phyloP scores from a whole-genome alignment of 1,140 invertebrate species.

The Bombus sylvicola region DNA sequence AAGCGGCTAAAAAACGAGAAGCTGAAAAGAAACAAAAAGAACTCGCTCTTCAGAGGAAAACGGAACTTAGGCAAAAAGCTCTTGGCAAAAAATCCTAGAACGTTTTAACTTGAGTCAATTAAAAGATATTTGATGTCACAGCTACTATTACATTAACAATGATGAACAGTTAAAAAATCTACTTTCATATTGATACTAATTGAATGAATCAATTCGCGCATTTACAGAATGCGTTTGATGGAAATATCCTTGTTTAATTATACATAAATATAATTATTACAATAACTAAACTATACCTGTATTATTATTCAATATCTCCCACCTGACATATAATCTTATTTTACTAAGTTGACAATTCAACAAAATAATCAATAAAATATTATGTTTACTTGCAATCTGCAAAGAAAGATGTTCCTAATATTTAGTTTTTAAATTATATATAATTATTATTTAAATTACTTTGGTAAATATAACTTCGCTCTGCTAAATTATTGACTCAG shows the following conservation, averaged over 20 bases:
- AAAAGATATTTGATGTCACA: conserved; percentile 31
- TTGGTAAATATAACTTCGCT: too few species aligned
- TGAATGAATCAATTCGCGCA: conserved; percentile 51
- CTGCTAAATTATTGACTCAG: too few species aligned
- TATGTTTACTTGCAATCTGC: not conserved
- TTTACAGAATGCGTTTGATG: conserved; percentile 51
- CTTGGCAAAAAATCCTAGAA: conserved; percentile 82
- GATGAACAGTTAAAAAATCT: conserved; percentile 25
- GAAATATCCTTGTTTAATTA: conserved; percentile 53
- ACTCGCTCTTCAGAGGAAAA: conserved; percentile 83
- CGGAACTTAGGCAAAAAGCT: conserved; percentile 84
- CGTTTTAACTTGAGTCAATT: conserved; percentile 24
- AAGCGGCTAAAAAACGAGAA: conserved; percentile 94
- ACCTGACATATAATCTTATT: not conserved
- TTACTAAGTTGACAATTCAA: not conserved
- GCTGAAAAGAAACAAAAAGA: conserved; percentile 91
- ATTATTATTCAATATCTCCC: not conserved
- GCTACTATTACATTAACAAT: conserved; percentile 40
- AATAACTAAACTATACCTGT: conserved; percentile 11
- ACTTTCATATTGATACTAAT: conserved; percentile 60
- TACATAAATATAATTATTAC: conserved; percentile 67
- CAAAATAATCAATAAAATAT: not conserved
- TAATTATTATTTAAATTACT: too few species aligned
- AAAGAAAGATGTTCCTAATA: not conserved
- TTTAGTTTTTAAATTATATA: not conserved